Base-by-base conservation (phyloP, 30 jellyfish, hydroid and myxozoan genomes). In the Aurelia sp. region DNA sequence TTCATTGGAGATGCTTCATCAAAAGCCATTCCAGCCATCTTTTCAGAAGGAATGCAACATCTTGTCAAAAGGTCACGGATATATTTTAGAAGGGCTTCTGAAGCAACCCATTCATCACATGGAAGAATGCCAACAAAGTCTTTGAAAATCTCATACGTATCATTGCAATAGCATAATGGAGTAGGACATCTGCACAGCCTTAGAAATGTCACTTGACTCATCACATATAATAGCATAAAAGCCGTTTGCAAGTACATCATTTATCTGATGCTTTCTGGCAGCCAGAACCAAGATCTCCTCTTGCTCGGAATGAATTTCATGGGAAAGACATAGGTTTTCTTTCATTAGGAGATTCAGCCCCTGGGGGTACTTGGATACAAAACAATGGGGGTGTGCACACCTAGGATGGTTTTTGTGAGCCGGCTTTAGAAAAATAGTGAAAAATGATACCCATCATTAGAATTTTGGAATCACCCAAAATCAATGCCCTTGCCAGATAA, bases 121-220 rank as follows among this genome's bases (percentile, higher is more conserved):
- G 86, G 86, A 48, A 74, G 61, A 19, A 60, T 60, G 63, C 89
- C 89, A 17, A 78, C 35, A 41, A 78, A 78, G 1, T 78, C 89
- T 61, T 78, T 87, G 20, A 12, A 27, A 61, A 38, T 70, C 27
- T 78, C 89, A 60, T 78, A 59, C 18, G 58, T 70, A 27, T 80
- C 72, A 20, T 80, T 75, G 67, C 84, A 61, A 38, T 78, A 7
- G 66, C 89, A 3, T n/a, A 57, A 78, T 62, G 22, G 89, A 78
- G 53, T 60, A 61, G 62, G 33, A 2, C 33, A 27, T 27, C 33
- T 27, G 33, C 2, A 0, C 33, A 2, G 33, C 2, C 33, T 27
- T 27, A 27, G 33, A 27, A 27, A 27, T 27, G 33, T 27, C 33
- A 27, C 33, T 27, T 27, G 33, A 27, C 33, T 27, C 33, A 27